Evolutionary conservation across 2,797 vertebrate species (phyloP).

Genomic region (Pseudochromis fuscus): DNA sequence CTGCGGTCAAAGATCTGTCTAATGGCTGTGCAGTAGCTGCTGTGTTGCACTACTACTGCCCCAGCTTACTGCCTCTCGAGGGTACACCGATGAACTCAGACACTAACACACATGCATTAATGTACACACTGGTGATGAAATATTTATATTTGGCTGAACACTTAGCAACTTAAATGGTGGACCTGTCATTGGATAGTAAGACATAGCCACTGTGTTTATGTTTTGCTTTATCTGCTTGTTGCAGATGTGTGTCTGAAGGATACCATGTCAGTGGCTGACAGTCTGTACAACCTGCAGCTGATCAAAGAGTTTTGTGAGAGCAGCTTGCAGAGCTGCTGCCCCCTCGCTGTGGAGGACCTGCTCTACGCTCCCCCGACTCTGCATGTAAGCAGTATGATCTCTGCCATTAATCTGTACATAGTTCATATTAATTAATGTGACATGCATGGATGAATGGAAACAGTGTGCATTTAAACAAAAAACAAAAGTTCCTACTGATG

Average conservation of each 20-base stretch:
- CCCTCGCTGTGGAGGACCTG: constrained; percentile 89
- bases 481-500: too few relatives aligned
- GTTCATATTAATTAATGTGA: too few relatives aligned
- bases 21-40: constrained; percentile 91
- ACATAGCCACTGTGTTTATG: not conserved
- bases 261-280: constrained; percentile 94
- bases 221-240: constrained; percentile 12
- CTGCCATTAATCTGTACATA: not conserved
- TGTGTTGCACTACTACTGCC: constrained; percentile 91
- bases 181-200: not conserved
- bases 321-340: constrained; percentile 87
- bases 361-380: constrained; percentile 89
- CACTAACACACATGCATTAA: constrained; percentile 22
- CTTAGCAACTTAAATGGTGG: not conserved
- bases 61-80: constrained; percentile 88
- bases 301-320: constrained; percentile 88
- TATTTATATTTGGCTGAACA: constrained; percentile 31
- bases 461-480: too few relatives aligned
- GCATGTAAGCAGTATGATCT: constrained; percentile 76
- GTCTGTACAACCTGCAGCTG: constrained; percentile 92
- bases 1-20: constrained; percentile 90
- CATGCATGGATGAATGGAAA: too few relatives aligned
- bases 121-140: constrained; percentile 26
- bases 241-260: constrained; percentile 94
- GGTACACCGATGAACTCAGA: constrained; percentile 78